Evolutionary conservation across 2,113 vertebrate species (phyloP).

Genomic region (Willisornis vidua): DNA sequence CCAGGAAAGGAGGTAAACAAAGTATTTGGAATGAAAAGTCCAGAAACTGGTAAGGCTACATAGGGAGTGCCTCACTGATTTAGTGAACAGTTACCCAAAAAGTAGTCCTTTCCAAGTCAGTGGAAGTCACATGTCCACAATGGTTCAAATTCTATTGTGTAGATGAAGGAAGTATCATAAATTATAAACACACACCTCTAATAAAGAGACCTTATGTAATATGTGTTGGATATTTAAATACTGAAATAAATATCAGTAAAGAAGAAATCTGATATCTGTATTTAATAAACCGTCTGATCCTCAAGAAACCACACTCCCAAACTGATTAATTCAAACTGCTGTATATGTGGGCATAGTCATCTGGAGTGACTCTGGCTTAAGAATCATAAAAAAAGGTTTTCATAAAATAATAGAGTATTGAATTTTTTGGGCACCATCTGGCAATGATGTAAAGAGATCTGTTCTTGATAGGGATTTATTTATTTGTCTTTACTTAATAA

Average conservation of each 20-base stretch:
- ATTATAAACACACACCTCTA: not conserved
- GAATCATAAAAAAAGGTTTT: constrained; percentile 35
- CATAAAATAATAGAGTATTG: constrained; percentile 6
- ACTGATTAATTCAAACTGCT: not conserved
- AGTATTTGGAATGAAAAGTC: not conserved
- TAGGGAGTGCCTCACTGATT: not conserved
- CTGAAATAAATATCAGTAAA: not conserved
- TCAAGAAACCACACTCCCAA: not conserved
- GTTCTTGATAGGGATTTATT: not conserved
- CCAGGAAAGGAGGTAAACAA: not conserved
- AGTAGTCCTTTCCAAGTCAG: not conserved
- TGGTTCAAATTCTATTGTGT: not conserved
- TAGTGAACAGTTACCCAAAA: not conserved
- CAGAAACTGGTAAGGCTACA: not conserved
- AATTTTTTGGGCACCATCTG: constrained; percentile 38
- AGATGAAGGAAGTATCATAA: not conserved
- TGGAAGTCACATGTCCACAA: not conserved
- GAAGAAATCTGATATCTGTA: not conserved
- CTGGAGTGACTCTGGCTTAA: not conserved
- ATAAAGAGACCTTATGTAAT: not conserved
- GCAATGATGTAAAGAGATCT: not conserved
- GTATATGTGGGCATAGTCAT: not conserved
- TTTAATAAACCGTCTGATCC: constrained; percentile 28
- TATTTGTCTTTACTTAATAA: constrained; percentile 14
- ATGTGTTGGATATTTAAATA: not conserved